Evolutionary conservation across 1,140 invertebrate species (phyloP).

Genomic region (Rhyacophila brunnea): DNA sequence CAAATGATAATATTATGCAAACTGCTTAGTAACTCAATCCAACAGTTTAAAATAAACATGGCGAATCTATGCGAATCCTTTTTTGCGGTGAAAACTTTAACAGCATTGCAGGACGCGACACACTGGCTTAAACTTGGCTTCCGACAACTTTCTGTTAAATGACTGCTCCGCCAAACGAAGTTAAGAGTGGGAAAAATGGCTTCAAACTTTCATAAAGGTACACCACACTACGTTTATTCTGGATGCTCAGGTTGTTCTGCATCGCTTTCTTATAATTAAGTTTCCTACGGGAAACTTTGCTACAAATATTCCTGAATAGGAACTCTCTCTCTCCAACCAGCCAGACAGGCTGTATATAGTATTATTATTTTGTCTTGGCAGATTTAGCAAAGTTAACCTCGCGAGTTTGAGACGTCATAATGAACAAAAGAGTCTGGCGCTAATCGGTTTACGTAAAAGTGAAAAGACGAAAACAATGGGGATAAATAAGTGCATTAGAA

Average conservation of each 20-base stretch:
- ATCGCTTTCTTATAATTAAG: conserved; percentile 33
- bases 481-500: too few relatives aligned
- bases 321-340: conserved; percentile 17
- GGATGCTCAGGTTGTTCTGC: conserved; percentile 11
- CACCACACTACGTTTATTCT: conserved; percentile 1
- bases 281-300: conserved; percentile 16
- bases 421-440: too few relatives aligned
- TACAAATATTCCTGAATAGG: conserved; percentile 11
- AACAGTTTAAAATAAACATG: too few relatives aligned
- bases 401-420: too few relatives aligned
- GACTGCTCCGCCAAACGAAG: conserved; percentile 23
- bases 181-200: conserved; percentile 24
- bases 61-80: too few relatives aligned
- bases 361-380: conserved; percentile 2
- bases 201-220: conserved; percentile 19
- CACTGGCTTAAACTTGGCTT: too few relatives aligned
- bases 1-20: too few relatives aligned
- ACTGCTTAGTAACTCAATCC: too few relatives aligned
- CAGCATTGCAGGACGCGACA: too few relatives aligned
- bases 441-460: too few relatives aligned
- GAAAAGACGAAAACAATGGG: too few relatives aligned
- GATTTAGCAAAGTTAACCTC: neutral
- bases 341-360: neutral
- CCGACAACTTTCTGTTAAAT: conserved; percentile 8
- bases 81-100: too few relatives aligned